A percentile compares a stretch with the other conserved stretches of the same genome.
phyloP scores from a whole-genome alignment of 2,113 vertebrate species.

The Pygoscelis antarcticus region DNA sequence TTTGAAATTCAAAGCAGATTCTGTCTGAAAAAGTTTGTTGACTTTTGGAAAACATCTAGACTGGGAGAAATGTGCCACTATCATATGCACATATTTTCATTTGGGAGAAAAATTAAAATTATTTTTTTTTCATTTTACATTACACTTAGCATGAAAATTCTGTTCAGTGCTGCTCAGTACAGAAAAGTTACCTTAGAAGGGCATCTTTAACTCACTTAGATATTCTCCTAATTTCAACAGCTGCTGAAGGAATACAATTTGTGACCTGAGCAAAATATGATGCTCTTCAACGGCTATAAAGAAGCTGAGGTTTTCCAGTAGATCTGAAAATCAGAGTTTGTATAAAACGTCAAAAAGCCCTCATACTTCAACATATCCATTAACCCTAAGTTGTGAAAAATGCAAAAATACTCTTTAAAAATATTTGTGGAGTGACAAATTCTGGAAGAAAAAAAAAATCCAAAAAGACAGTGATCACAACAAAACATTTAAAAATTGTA shows the following conservation, averaged over 20 bases:
- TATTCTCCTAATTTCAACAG: not conserved
- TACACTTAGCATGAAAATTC: not conserved
- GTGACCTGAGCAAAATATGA: not conserved
- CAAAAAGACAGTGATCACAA: not conserved
- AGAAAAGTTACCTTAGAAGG: not conserved
- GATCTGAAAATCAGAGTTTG: not conserved
- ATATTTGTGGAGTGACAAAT: not conserved
- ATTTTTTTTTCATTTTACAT: not conserved
- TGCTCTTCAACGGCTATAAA: not conserved
- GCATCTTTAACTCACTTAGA: not conserved
- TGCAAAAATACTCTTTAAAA: not conserved
- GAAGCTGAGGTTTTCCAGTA: not conserved
- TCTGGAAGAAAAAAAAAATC: not conserved
- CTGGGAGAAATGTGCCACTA: not conserved
- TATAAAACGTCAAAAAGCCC: accelerated
- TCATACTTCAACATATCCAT: not conserved
- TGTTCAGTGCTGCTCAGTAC: not conserved
- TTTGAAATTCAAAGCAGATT: not conserved
- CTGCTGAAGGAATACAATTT: not conserved
- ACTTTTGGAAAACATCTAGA: not conserved
- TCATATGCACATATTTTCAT: accelerated
- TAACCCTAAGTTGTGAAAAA: not conserved
- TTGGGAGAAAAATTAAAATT: not conserved
- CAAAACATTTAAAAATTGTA: not conserved
- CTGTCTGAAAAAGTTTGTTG: not conserved